These are phyloP conservation scores for Drosophila ohnishii DNA, from an alignment of 1,140 invertebrate species.

Conservation along the genomic window DNA sequence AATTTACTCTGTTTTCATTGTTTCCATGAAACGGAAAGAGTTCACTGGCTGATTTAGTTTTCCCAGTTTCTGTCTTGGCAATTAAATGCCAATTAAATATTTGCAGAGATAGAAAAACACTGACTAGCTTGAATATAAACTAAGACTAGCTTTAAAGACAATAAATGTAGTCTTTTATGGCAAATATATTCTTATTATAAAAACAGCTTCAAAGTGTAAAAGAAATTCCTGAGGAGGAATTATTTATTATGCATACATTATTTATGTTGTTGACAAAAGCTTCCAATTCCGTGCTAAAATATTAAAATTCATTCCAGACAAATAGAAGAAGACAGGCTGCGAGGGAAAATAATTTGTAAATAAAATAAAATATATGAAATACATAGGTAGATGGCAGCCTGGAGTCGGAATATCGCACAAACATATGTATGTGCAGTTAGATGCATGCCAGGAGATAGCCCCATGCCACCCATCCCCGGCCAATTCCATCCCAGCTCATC, in stretches of 20 bases:
- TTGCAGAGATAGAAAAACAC: not conserved
- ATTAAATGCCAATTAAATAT: constrained; percentile 21
- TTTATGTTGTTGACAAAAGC: constrained; percentile 10
- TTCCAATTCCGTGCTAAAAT: constrained; percentile 31
- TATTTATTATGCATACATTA: constrained; percentile 13
- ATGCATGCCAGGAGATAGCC: constrained; percentile 53
- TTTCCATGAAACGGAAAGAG: not conserved
- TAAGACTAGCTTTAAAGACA: constrained; percentile 1
- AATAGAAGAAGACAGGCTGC: not conserved
- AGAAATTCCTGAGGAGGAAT: constrained; percentile 1
- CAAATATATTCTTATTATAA: too few relatives aligned
- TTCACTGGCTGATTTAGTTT: constrained; percentile 6
- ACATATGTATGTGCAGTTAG: constrained; percentile 33
- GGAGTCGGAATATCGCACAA: constrained; percentile 46
- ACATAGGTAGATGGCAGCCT: constrained; percentile 7
- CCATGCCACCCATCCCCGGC: constrained; percentile 41
- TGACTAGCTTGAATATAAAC: not conserved
- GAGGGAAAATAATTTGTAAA: constrained; percentile 13
- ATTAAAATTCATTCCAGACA: constrained; percentile 27
- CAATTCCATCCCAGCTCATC: constrained; percentile 25
- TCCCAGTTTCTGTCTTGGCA: not conserved
- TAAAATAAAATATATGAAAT: constrained; percentile 58
- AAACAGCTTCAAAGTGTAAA: constrained; percentile 1
- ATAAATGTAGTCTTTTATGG: not conserved
- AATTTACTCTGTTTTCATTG: constrained; percentile 30